Evolutionary conservation across 2,888 invertebrate species (phyloP).

Genomic region (Acronicta aceris): DNA sequence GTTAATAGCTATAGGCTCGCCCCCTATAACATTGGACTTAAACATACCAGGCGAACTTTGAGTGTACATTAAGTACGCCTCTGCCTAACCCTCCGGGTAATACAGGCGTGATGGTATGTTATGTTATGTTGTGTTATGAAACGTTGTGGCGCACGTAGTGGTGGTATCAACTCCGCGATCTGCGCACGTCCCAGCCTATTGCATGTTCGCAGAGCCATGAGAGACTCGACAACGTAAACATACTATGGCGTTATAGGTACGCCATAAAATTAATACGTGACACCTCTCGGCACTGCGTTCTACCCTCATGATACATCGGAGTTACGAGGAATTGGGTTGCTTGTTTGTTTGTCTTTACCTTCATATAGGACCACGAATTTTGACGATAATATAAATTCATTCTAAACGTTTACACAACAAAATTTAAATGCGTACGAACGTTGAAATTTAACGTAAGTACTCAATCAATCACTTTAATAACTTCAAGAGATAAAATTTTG

Average conservation of each 20-base stretch:
- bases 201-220: conserved; percentile 56
- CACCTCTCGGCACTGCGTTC: conserved; percentile 24
- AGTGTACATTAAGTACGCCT: too few relatives aligned
- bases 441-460: background rate
- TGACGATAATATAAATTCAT: conserved; percentile 5
- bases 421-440: background rate
- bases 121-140: conserved; percentile 20
- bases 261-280: conserved; percentile 52
- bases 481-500: conserved; percentile 40
- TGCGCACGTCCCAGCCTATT: conserved; percentile 64
- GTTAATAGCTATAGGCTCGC: too few relatives aligned
- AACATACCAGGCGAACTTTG: too few relatives aligned
- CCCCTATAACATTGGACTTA: too few relatives aligned
- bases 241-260: conserved; percentile 32
- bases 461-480: conserved; percentile 46
- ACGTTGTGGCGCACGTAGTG: conserved; percentile 39
- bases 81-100: too few relatives aligned
- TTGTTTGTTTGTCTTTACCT: conserved; percentile 10
- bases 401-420: conserved; percentile 1
- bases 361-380: conserved; percentile 24
- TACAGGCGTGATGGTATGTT: too few relatives aligned
- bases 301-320: conserved; percentile 11
- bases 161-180: conserved; percentile 62
- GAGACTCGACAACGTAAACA: conserved; percentile 46
- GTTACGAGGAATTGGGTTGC: background rate